Base-by-base conservation (phyloP, 1,140 invertebrate genomes). In the Pseudoatta argentina region DNA sequence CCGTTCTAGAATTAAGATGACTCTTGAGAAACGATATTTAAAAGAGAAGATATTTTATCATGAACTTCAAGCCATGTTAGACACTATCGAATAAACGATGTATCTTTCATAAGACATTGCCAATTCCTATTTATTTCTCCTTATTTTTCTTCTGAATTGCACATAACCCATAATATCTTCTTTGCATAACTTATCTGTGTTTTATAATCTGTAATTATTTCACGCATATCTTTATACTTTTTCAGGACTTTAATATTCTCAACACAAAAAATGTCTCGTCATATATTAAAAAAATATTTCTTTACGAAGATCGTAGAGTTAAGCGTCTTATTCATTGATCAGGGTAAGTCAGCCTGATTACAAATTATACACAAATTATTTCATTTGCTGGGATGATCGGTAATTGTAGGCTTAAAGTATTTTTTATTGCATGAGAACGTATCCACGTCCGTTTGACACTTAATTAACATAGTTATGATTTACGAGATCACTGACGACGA, bases 381-480 rank as follows among this genome's bases (percentile, higher is more conserved):
- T 73, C 1, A 57, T 12, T 6, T 7, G n/a, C 12, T n/a, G 6
- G 55, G 27, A 34, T 21, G 18, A 55, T 73, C 10, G 71, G 12
- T 57, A 2, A 24, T 75, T 57, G 34, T n/a, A 34, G 53, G n/a
- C 27, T 55, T 55, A 18, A 14, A 14, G 12, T n/a, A 3, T 30
- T 16, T 55, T 7, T 73, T 21, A 34, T 14, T 21, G 71, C 51
- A 34, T n/a, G 55, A 51, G 16, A 51, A 24, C 48, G 24, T 21
- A 71, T 81, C 12, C 21, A 12, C 6, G 12, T 21, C 6, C n/a
- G 18, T 16, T 57, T 71, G 39, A 57, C 55, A 81, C n/a, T 71
- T 55, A 67, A 69, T 69, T 69, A 69, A 55, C 48, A 48, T 53
- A 72, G 27, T 73, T 73, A 34, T 34, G 30, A 73, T 73, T 10